Conservation (phyloP, 2,113 vertebrate genomes). For the Lophius piscatorius region DNA sequence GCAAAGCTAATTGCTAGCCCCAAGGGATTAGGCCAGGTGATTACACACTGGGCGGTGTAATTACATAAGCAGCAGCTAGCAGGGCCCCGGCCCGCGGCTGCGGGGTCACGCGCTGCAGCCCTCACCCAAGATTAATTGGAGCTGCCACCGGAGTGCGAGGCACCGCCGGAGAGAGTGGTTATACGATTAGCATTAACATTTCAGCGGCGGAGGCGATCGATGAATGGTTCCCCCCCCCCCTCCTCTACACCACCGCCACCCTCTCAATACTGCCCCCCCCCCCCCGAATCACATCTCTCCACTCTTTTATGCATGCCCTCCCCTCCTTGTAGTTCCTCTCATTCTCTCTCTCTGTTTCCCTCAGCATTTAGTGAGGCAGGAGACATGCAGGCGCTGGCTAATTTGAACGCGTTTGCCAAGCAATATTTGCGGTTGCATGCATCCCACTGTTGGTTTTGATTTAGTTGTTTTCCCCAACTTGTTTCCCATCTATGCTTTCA, state of each 20-base stretch:
- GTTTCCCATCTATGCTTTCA: conserved; percentile 56
- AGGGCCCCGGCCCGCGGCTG: conserved; percentile 85
- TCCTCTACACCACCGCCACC: conserved; percentile 6
- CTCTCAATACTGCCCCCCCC: conserved; percentile 17
- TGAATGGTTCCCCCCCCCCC: conserved; percentile 68
- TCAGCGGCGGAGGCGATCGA: conserved; percentile 87
- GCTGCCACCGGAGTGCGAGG: conserved; percentile 90
- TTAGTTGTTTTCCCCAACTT: conserved; percentile 69
- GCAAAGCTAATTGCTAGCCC: conserved; percentile 92
- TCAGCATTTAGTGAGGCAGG: conserved; percentile 66
- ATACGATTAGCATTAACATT: conserved; percentile 97
- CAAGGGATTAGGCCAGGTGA: conserved; percentile 91
- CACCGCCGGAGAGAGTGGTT: conserved; percentile 85
- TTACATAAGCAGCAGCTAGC: conserved; percentile 96
- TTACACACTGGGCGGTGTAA: conserved; percentile 96
- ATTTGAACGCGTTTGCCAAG: conserved; percentile 81
- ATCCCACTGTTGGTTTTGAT: conserved; percentile 64
- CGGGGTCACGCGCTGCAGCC: conserved; percentile 89
- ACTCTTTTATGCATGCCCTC: conserved; percentile 39
- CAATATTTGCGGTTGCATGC: conserved; percentile 71
- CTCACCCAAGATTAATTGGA: conserved; percentile 99
- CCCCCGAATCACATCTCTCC: conserved; percentile 28
- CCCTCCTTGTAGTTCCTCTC: conserved; percentile 50
- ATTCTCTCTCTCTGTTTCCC: conserved; percentile 49
- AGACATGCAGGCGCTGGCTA: conserved; percentile 83